Percentiles rank a stretch among this genome's conserved stretches.
Evolutionary conservation across 2,113 vertebrate species (phyloP).

Genomic region (Egretta garzetta): DNA sequence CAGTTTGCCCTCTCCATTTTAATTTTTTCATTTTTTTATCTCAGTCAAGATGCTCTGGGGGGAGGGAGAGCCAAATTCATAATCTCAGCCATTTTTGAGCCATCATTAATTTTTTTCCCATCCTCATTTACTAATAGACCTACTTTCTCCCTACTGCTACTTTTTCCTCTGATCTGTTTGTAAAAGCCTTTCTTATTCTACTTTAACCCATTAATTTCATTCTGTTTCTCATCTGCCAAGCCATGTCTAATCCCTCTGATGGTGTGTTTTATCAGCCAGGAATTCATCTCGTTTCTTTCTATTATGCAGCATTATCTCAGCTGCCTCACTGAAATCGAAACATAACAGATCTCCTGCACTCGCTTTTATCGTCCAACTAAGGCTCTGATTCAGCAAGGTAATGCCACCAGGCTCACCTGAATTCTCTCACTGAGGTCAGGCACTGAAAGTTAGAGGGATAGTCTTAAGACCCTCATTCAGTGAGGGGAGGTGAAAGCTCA

Average conservation of each 20-base stretch:
- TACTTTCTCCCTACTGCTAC: constrained; percentile 27
- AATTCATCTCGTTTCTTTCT: constrained; percentile 48
- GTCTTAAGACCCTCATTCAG: neutral
- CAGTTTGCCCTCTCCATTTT: neutral
- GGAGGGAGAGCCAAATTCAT: neutral
- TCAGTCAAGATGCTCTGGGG: neutral
- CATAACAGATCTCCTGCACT: constrained; percentile 1
- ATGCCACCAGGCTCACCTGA: neutral
- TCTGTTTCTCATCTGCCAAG: constrained; percentile 30
- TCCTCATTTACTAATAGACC: constrained; percentile 40
- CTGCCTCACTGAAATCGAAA: constrained; percentile 3
- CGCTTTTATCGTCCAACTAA: neutral
- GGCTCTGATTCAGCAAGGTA: constrained; percentile 1
- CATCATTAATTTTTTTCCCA: constrained; percentile 27
- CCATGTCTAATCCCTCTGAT: neutral
- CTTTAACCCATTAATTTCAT: constrained; percentile 53
- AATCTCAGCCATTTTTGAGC: neutral
- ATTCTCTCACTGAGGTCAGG: neutral
- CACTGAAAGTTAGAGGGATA: neutral
- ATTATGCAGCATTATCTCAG: constrained; percentile 49
- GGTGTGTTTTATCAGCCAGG: constrained; percentile 18
- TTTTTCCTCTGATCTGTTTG: constrained; percentile 27
- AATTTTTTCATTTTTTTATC: neutral
- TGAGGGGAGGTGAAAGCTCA: neutral
- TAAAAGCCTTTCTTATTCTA: constrained; percentile 12